Evolutionary conservation across 2,113 vertebrate genomes (phyloP).

Genomic region (Crypturellus undulatus): DNA sequence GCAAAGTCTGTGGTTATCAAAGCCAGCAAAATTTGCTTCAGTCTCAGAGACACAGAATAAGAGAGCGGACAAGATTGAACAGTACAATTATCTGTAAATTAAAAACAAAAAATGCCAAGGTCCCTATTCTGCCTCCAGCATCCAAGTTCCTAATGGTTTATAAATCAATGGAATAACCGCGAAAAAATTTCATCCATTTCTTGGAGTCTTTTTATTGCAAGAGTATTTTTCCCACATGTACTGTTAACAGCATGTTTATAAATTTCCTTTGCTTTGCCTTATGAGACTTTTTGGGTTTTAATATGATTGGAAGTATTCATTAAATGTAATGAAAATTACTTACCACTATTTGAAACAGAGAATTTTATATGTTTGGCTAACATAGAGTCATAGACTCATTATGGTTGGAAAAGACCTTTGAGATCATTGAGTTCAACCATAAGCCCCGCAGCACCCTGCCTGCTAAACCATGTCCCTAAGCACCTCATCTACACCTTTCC

Average conservation of each 20-base stretch:
- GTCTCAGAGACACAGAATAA: background rate
- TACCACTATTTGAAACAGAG: background rate
- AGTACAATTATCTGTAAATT: background rate
- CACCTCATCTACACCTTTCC: no score
- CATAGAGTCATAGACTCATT: no score
- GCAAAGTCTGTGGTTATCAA: background rate
- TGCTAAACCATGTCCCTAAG: no score
- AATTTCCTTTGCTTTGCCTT: background rate
- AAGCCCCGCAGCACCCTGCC: no score
- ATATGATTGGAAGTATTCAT: background rate
- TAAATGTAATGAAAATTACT: background rate
- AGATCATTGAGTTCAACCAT: no score
- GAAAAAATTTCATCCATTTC: background rate
- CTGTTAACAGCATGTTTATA: background rate
- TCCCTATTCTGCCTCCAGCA: background rate
- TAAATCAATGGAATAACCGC: background rate
- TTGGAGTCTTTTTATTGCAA: background rate
- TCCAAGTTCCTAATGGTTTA: background rate
- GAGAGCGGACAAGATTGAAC: background rate
- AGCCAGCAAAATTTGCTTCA: conserved; percentile 5
- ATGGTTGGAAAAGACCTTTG: no score
- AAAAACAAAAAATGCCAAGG: background rate
- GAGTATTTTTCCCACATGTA: background rate
- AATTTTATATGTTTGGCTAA: background rate
- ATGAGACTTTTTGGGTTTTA: background rate